Evolutionary conservation across 2,797 vertebrate genomes (phyloP).

Genomic region (Aulostomus chinensis): DNA sequence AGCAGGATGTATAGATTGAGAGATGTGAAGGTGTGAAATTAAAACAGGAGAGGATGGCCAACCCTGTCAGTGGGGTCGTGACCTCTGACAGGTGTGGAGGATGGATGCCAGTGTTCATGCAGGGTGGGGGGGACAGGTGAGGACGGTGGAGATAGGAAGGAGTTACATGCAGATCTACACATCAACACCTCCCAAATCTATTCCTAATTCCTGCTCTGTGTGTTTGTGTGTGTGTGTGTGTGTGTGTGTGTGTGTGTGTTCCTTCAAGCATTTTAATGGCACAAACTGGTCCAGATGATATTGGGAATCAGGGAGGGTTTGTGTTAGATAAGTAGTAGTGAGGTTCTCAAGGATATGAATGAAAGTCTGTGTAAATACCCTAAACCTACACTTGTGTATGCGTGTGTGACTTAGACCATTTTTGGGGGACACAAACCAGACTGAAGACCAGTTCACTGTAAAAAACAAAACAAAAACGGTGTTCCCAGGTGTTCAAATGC

Average conservation of each 20-base stretch:
- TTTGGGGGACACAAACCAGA: too few species aligned
- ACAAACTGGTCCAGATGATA: too few species aligned
- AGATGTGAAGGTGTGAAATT: constrained; percentile 53
- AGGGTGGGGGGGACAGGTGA: constrained; percentile 37
- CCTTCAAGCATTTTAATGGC: too few species aligned
- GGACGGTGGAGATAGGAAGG: constrained; percentile 32
- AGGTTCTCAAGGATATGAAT: too few species aligned
- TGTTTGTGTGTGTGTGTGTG: not conserved
- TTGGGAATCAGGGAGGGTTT: too few species aligned
- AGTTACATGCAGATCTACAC: constrained; percentile 29
- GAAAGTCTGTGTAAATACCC: too few species aligned
- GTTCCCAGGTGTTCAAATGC: too few species aligned
- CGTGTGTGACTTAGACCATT: too few species aligned
- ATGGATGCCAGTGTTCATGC: constrained; percentile 32
- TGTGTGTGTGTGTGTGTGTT: constrained; percentile 7
- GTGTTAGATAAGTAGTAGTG: constrained; percentile 15
- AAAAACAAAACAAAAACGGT: too few species aligned
- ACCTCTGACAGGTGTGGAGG: constrained; percentile 66
- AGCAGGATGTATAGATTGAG: constrained; percentile 44
- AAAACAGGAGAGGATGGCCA: constrained; percentile 35
- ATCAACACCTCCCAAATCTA: constrained; percentile 47
- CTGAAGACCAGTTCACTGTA: too few species aligned
- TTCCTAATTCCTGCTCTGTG: constrained; percentile 24
- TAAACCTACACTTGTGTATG: too few species aligned
- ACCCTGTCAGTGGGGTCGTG: constrained; percentile 29